phyloP scores from a whole-genome alignment of 30 jellyfish, hydroid and myxozoan species.

The Mastigias papua region DNA sequence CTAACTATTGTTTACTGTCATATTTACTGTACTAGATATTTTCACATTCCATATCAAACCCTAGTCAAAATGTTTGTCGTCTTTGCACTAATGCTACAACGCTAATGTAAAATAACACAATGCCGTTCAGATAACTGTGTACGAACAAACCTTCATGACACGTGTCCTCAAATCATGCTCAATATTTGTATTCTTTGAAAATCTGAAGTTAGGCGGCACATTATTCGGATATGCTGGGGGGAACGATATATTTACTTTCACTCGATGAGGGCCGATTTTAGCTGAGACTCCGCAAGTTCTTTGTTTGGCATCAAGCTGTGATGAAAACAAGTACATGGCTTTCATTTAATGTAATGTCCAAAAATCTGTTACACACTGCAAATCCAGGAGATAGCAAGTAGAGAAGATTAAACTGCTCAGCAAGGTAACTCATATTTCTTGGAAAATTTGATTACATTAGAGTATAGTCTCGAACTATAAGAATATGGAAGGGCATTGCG shows the following conservation, averaged over 20 bases:
- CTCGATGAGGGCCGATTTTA: conserved; percentile 77
- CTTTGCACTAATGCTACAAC: no score
- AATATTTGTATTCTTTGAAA: conserved; percentile 78
- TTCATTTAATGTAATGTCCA: no score
- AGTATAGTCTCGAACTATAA: no score
- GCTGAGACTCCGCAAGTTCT: conserved; percentile 88
- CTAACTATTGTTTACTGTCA: no score
- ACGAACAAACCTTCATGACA: conserved; percentile 72
- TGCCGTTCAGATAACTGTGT: no score
- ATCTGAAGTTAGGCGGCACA: conserved; percentile 85
- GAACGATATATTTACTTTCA: conserved; percentile 77
- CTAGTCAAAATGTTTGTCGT: no score
- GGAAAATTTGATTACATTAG: no score
- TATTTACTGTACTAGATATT: no score
- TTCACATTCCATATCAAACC: no score
- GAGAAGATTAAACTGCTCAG: neutral
- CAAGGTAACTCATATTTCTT: no score
- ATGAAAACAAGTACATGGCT: neutral
- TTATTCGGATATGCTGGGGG: conserved; percentile 92
- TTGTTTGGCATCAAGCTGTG: conserved; percentile 88
- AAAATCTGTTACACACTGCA: neutral
- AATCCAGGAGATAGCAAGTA: neutral
- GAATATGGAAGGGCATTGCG: no score
- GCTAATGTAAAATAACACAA: no score
- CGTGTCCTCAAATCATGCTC: conserved; percentile 62